Percentiles rank a stretch among this genome's conserved stretches.
Evolutionary conservation across 2,797 vertebrate genomes (phyloP).

Genomic region (Thunnus albacares): DNA sequence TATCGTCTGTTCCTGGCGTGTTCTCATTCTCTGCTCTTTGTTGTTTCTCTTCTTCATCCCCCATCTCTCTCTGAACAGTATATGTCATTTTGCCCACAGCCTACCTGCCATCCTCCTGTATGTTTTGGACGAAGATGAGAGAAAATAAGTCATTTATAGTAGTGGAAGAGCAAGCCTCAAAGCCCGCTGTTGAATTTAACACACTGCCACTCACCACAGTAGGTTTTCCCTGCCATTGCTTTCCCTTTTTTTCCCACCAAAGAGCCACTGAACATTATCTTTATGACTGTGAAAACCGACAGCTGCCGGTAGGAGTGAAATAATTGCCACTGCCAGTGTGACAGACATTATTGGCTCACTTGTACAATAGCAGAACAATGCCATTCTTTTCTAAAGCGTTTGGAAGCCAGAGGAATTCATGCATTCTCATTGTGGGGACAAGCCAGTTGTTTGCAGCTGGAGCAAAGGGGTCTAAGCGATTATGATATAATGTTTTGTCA

Average conservation of each 20-base stretch:
- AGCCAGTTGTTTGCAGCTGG: conserved; percentile 51
- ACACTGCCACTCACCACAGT: conserved; percentile 40
- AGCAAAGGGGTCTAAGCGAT: conserved; percentile 20
- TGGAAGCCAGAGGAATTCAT: conserved; percentile 25
- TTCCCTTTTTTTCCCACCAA: conserved; percentile 15
- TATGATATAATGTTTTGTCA: conserved; percentile 35
- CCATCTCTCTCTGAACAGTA: not conserved
- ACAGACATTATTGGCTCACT: conserved; percentile 63
- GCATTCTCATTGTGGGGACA: conserved; percentile 7
- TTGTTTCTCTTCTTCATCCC: conserved; percentile 1
- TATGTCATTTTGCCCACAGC: not conserved
- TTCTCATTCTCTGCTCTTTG: not conserved
- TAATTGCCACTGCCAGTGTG: conserved; percentile 63
- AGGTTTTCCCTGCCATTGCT: conserved; percentile 17
- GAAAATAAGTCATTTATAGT: conserved; percentile 33
- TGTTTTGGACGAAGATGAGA: conserved; percentile 15
- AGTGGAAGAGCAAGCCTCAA: conserved; percentile 35
- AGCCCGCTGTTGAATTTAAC: conserved; percentile 40
- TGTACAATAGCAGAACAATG: conserved; percentile 63
- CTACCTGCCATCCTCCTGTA: conserved; percentile 12
- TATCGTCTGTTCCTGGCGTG: conserved; percentile 7
- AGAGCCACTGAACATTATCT: conserved; percentile 63
- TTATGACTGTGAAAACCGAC: conserved; percentile 54
- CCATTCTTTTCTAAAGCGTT: conserved; percentile 40
- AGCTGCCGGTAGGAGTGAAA: conserved; percentile 70